Evolutionary conservation across 2,113 vertebrate species (phyloP).

Genomic region (Notothenia rossii): DNA sequence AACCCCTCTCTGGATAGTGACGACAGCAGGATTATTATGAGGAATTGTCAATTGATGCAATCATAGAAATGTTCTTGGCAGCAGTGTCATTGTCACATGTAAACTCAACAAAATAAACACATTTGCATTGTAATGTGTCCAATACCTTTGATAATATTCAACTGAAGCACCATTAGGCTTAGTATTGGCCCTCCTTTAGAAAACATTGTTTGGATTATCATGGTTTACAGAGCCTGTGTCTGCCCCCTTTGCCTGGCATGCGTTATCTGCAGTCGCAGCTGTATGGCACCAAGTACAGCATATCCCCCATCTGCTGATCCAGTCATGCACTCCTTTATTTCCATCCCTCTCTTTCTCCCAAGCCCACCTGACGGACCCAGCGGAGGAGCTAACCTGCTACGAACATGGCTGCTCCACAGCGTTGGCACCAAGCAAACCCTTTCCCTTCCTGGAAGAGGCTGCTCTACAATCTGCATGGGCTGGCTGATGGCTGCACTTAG

Average conservation of each 20-base stretch:
- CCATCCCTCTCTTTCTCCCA: conserved; percentile 60
- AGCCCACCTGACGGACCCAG: conserved; percentile 69
- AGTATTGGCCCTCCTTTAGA: conserved; percentile 52
- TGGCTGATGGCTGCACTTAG: conserved; percentile 61
- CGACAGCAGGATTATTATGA: conserved; percentile 42
- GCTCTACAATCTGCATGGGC: conserved; percentile 57
- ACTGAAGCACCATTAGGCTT: conserved; percentile 66
- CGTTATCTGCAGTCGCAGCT: conserved; percentile 77
- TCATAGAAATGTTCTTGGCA: conserved; percentile 42
- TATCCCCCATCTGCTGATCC: conserved; percentile 72
- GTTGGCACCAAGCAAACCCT: conserved; percentile 54
- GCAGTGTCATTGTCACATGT: conserved; percentile 5
- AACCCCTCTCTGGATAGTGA: conserved; percentile 1
- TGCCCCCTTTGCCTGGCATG: conserved; percentile 66
- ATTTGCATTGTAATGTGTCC: conserved; percentile 66
- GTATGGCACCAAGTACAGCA: conserved; percentile 72
- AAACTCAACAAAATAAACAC: conserved; percentile 48
- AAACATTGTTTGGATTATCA: conserved; percentile 68
- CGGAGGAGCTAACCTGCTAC: conserved; percentile 67
- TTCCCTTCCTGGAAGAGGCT: conserved; percentile 55
- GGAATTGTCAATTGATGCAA: conserved; percentile 42
- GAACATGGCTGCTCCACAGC: conserved; percentile 60
- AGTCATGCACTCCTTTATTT: conserved; percentile 73
- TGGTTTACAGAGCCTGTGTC: conserved; percentile 62
- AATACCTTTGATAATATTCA: conserved; percentile 64